Base-by-base conservation (phyloP, 2,888 invertebrate genomes). In the Eupeodes latifasciatus region DNA sequence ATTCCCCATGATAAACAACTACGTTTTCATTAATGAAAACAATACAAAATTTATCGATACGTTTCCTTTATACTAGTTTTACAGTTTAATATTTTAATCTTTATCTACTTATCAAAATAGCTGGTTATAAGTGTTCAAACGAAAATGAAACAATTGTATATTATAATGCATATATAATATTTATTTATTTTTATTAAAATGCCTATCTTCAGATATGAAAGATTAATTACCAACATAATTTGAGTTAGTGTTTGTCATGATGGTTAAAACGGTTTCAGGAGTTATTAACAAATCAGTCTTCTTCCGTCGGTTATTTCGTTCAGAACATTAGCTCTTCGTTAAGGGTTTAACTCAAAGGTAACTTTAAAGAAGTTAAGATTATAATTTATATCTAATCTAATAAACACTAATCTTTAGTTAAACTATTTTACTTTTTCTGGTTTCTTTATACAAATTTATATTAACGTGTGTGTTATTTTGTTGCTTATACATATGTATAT, bases 201-300 rank as follows among this genome's bases (percentile, higher is more conserved):
- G 49, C 44, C 34, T 72, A 72, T 59, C 57, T 59, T n/a, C 14
- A 71, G 57, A 57, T 71, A 71, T 34, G 40, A 59, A 44, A 72
- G 40, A 72, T 47, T 59, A 47, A 59, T 72, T 72, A 72, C 57
- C 12, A 57, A 59, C 72, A 72, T 72, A 59, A 59, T 59, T 27
- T 44, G 72, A 59, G 57, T 27, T 19, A 11, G 72, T 59, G 44
- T 72, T 59, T 72, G 59, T 59, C 11, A n/a, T 27, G 9, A 44
- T 49, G 55, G 53, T 34, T 59, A 27, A 72, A 59, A 72, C n/a
- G 14, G 6, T 27, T 2, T 11, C 12, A 55, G 2, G 19, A 55
- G 40, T 66, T 12, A 14, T 19, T 44, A 19, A 55, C n/a, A 16
- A 61, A 72, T 87, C 77, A 87, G 87, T 87, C 84, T 87, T 83